Percentiles rank a stretch among this genome's conserved stretches.
These are phyloP conservation scores for Myotis findleyi DNA, from an alignment of 2,797 vertebrate genomes.

Conservation along the genomic window DNA sequence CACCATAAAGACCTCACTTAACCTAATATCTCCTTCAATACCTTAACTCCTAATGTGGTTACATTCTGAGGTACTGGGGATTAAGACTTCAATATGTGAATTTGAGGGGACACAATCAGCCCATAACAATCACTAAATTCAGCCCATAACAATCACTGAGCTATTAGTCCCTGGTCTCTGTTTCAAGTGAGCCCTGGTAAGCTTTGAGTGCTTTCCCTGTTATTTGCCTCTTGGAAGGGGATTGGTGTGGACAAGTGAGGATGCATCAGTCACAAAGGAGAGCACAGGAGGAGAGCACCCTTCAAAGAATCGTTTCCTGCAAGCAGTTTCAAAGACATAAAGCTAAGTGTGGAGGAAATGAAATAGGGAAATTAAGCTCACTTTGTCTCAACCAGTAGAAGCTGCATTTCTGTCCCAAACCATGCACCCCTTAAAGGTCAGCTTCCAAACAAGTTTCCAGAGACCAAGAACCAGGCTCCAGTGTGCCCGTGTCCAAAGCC, in stretches of 20 bases:
- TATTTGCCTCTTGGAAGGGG: not conserved
- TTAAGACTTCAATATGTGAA: not conserved
- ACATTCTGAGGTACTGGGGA: not conserved
- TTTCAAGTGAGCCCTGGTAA: not conserved
- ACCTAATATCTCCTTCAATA: not conserved
- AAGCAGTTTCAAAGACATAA: not conserved
- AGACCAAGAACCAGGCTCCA: not conserved
- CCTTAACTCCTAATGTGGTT: not conserved
- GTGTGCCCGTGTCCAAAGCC: not conserved
- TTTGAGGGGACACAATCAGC: not conserved
- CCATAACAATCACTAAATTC: not conserved
- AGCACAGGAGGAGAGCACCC: too few species aligned
- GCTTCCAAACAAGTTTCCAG: not conserved
- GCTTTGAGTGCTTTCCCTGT: not conserved
- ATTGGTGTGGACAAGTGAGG: not conserved
- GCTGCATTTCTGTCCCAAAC: not conserved
- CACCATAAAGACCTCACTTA: not conserved
- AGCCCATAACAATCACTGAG: not conserved
- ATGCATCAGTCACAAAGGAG: not conserved
- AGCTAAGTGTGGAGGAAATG: not conserved
- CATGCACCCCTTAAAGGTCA: not conserved
- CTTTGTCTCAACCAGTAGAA: not conserved
- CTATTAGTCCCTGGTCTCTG: not conserved
- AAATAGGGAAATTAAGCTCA: not conserved
- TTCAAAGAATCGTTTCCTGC: not conserved